phyloP scores from a whole-genome alignment of 1,140 invertebrate species.

The Drosophila willistoni region DNA sequence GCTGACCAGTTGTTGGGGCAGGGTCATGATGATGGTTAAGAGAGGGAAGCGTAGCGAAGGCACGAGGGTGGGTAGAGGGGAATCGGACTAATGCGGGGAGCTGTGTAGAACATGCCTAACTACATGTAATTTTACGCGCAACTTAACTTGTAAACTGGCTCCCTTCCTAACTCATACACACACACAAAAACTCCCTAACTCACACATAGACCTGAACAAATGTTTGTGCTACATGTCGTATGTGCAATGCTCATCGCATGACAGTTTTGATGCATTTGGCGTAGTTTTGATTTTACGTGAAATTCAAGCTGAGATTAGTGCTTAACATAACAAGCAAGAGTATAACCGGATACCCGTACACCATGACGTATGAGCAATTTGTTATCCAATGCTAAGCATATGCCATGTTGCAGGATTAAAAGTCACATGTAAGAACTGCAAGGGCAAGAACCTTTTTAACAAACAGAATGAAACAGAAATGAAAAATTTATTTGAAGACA shows the following conservation, averaged over 20 bases:
- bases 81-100: slow-evolving; percentile 2
- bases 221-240: slow-evolving; percentile 74
- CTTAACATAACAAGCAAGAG: slow-evolving; percentile 36
- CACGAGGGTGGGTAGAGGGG: neutral
- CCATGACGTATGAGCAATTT: slow-evolving; percentile 52
- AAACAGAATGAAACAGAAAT: neutral
- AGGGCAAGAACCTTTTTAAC: slow-evolving; percentile 14
- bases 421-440: slow-evolving; percentile 38
- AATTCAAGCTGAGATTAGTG: slow-evolving; percentile 68
- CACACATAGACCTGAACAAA: slow-evolving; percentile 44
- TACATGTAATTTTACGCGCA: slow-evolving; percentile 81
- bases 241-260: slow-evolving; percentile 57
- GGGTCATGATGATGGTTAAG: neutral
- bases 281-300: slow-evolving; percentile 61
- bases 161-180: slow-evolving; percentile 17
- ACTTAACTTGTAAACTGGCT: slow-evolving; percentile 74
- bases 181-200: neutral
- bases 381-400: slow-evolving; percentile 49
- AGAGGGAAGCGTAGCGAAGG: neutral
- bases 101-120: slow-evolving; percentile 68
- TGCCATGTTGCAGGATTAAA: slow-evolving; percentile 56
- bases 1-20: slow-evolving; percentile 61
- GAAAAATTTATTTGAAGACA: neutral
- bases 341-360: slow-evolving; percentile 24
- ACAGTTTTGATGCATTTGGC: slow-evolving; percentile 52